Conservation (phyloP, 2,797 vertebrate species). For the Hydrocynus forskahlii region DNA sequence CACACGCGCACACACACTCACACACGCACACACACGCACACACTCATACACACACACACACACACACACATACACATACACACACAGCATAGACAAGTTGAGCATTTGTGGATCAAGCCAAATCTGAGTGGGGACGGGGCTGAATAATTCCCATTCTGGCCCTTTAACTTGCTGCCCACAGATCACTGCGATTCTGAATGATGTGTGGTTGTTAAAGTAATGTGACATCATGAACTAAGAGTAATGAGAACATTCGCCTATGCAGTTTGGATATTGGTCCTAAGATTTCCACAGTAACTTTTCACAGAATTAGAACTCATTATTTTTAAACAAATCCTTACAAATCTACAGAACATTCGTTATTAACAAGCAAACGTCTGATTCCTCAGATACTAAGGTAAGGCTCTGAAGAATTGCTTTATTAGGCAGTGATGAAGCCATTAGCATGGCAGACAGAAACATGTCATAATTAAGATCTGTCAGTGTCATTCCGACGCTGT, state of each 20-base stretch:
- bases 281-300: conserved; percentile 21
- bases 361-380: conserved; percentile 30
- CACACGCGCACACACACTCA: not conserved
- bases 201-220: not conserved
- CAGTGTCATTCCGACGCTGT: conserved; percentile 33
- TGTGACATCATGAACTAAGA: not conserved
- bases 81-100: not conserved
- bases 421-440: conserved; percentile 48
- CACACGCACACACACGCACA: too few relatives aligned
- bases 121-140: too few relatives aligned
- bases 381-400: conserved; percentile 37
- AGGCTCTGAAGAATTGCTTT: conserved; percentile 41
- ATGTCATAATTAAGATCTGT: conserved; percentile 48
- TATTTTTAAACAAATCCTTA: conserved; percentile 25
- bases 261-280: conserved; percentile 12
- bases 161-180: not conserved
- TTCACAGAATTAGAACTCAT: conserved; percentile 19
- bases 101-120: too few relatives aligned
- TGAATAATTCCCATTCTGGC: too few relatives aligned
- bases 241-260: conserved; percentile 1
- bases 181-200: not conserved
- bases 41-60: too few relatives aligned
- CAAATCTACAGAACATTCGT: conserved; percentile 8
- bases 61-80: not conserved
- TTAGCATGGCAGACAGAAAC: conserved; percentile 40